Base-by-base conservation (phyloP, 2,888 invertebrate genomes). In the Acleris emargana region DNA sequence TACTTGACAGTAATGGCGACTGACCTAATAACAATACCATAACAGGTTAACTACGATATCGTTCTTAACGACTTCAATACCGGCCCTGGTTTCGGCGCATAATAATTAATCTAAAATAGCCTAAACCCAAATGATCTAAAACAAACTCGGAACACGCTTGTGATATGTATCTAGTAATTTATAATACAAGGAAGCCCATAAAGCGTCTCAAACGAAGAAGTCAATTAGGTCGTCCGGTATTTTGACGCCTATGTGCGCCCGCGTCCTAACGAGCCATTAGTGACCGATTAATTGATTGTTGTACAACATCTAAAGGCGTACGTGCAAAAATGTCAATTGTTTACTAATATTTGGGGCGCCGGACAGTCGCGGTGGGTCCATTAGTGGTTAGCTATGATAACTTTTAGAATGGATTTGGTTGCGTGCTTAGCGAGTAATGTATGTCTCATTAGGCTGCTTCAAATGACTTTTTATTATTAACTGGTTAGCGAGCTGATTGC, bases 241-340 rank as follows among this genome's bases (percentile, higher is more conserved):
- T 49, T 18, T 49, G 49, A 49, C 62, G 61, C 61, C 57, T 61
- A 61, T 55, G 51, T 51, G 51, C 60, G 60, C 42, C 43, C 22
- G 43, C 60, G 51, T 32, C 17, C 32, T 61, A 51, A 66, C 47
- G 51, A 38, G 51, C 38, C 17, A 32, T 57, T 61, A 61, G 57
- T 42, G 64, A 54, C 52, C 51, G 18, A 38, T 51, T 61, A 57
- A 66, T 57, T 66, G 57, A 57, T 61, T 57, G 52, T 66, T 66
- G 38, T 66, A 61, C 45, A 61, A 61, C 38, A 57, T 52, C 45
- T 38, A 13, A 6, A 42, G 51, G 51, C 17, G 57, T 66, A 66
- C 66, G 66, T 66, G 66, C 57, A 66, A 57, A 66, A 57, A 66
- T 66, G 66, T 51, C 38, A 32, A 45, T 54, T 61, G 57, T 66